A percentile compares a stretch with the other conserved stretches of the same genome.
phyloP scores from a whole-genome alignment of 1,140 invertebrate genomes.

The Plutomurus gul region DNA sequence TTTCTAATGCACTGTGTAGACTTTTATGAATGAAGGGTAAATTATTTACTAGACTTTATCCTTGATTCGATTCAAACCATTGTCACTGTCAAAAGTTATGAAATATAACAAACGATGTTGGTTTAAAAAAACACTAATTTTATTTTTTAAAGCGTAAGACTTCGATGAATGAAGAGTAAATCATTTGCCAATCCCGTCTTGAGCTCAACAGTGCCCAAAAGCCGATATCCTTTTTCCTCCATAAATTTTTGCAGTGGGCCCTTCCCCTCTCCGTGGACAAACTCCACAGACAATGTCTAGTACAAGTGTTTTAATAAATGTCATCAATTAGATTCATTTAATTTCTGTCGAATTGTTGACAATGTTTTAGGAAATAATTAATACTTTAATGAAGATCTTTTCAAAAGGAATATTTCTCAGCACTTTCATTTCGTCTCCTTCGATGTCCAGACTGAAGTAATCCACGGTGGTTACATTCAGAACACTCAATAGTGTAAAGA shows the following conservation, averaged over 20 bases:
- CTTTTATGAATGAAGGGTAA: no score
- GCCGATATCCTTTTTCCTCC: constrained; percentile 57
- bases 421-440: constrained; percentile 46
- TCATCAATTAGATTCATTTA: not conserved
- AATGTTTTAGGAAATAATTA: not conserved
- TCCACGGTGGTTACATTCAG: constrained; percentile 32
- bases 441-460: constrained; percentile 51
- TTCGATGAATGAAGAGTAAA: not conserved
- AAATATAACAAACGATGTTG: no score
- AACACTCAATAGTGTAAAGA: constrained; percentile 37
- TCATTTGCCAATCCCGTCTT: not conserved
- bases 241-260: constrained; percentile 57
- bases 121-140: no score
- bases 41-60: no score
- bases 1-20: no score
- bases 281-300: constrained; percentile 31
- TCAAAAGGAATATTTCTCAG: constrained; percentile 45
- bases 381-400: constrained; percentile 38
- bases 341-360: not conserved
- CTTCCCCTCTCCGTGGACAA: constrained; percentile 57
- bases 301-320: not conserved
- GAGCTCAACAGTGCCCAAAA: constrained; percentile 26
- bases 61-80: no score
- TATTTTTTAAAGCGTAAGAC: no score
- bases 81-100: no score